Evolutionary conservation across 1,140 invertebrate species (phyloP).

Genomic region (Metopolophium dirhodum): DNA sequence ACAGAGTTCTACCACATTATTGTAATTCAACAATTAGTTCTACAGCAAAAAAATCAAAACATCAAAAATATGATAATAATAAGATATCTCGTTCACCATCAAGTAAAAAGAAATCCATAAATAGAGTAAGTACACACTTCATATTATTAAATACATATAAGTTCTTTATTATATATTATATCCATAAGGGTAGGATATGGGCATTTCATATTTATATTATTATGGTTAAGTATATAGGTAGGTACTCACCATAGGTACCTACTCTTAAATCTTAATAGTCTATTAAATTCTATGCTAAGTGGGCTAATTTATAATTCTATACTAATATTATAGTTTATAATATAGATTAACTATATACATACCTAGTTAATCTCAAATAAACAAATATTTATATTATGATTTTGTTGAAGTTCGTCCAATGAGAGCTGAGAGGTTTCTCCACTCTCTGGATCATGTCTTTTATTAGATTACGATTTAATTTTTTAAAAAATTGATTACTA

Average conservation of each 20-base stretch:
- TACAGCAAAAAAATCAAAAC: constrained; percentile 33
- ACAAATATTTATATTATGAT: too few relatives aligned
- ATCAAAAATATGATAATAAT: constrained; percentile 11
- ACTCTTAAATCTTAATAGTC: background rate
- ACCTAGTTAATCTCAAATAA: too few relatives aligned
- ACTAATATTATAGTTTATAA: too few relatives aligned
- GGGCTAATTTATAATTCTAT: background rate
- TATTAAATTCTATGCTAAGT: background rate
- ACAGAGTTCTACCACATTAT: constrained; percentile 31
- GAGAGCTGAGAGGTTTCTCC: too few relatives aligned
- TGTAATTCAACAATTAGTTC: constrained; percentile 51
- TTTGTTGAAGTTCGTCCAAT: too few relatives aligned
- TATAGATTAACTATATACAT: too few relatives aligned
- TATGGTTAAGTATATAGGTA: background rate
- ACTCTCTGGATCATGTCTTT: too few relatives aligned
- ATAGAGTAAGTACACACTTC: background rate
- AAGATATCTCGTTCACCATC: background rate
- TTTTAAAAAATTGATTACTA: too few relatives aligned
- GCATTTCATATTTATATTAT: background rate
- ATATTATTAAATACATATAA: background rate
- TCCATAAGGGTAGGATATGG: background rate
- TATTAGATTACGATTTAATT: too few relatives aligned
- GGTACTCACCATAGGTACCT: background rate
- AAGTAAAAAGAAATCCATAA: constrained; percentile 22
- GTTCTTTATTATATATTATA: background rate